These are phyloP conservation scores for Diabrotica balteata DNA, from an alignment of 2,888 invertebrate species.

Conservation along the genomic window DNA sequence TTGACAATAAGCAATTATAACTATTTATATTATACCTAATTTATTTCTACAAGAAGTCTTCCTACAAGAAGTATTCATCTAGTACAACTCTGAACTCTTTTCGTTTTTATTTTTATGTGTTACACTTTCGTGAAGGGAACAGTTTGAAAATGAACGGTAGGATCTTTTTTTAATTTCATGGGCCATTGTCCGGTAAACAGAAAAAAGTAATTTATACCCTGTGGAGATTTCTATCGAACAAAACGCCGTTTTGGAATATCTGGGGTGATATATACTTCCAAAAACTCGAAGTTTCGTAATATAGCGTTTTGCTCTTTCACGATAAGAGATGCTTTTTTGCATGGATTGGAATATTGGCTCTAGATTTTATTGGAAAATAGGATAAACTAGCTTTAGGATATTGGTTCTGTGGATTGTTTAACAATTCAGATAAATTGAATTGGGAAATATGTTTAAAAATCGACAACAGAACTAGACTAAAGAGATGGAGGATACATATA, in stretches of 20 bases:
- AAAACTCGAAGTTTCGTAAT: conserved; percentile 8
- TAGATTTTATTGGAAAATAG: background rate
- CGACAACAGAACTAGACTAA: background rate
- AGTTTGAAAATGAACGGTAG: conserved; percentile 32
- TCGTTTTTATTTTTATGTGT: conserved; percentile 41
- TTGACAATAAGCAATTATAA: no score
- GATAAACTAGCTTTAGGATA: no score
- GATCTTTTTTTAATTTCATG: conserved; percentile 39
- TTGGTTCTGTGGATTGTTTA: no score
- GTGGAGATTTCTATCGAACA: conserved; percentile 28
- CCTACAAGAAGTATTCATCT: background rate
- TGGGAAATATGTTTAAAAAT: no score
- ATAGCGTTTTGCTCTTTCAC: conserved; percentile 3
- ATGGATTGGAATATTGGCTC: background rate
- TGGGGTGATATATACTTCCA: conserved; percentile 12
- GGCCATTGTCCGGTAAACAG: conserved; percentile 35
- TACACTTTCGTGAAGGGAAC: conserved; percentile 37
- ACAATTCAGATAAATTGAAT: no score
- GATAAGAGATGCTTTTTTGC: background rate
- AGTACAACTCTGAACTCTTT: conserved; percentile 12
- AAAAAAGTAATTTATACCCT: conserved; percentile 31
- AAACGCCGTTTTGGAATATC: conserved; percentile 18
- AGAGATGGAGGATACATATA: no score
- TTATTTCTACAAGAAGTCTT: no score
- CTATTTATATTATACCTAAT: no score